phyloP scores from a whole-genome alignment of 2,888 invertebrate genomes.

The Macaria notata region DNA sequence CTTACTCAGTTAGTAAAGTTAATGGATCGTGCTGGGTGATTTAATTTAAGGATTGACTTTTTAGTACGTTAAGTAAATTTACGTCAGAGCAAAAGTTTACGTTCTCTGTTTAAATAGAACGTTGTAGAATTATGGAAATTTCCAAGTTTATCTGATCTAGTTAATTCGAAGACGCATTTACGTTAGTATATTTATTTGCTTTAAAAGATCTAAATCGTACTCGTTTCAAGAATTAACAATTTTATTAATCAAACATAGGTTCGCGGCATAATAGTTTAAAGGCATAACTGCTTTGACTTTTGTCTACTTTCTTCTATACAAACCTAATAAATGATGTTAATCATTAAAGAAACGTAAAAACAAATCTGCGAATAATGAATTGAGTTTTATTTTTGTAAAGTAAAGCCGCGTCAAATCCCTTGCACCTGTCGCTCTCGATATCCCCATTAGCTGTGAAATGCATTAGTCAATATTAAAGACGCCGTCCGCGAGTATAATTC shows the following conservation, averaged over 20 bases:
- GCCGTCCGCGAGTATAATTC: conserved; percentile 79
- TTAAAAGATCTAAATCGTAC: too few species aligned
- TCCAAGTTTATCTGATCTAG: background rate
- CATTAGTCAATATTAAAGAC: conserved; percentile 82
- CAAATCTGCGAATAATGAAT: conserved; percentile 27
- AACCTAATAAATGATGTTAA: too few species aligned
- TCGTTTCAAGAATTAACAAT: too few species aligned
- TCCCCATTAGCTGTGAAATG: conserved; percentile 77
- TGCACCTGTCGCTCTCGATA: conserved; percentile 74
- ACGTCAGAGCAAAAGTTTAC: background rate
- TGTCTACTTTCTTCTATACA: too few species aligned
- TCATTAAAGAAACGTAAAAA: background rate
- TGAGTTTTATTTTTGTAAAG: conserved; percentile 43
- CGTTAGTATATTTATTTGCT: too few species aligned
- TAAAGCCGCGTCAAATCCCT: conserved; percentile 53
- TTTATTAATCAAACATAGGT: too few species aligned
- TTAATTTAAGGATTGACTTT: conserved; percentile 15
- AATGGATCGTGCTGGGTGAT: conserved; percentile 7
- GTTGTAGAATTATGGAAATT: background rate
- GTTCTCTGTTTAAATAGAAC: background rate
- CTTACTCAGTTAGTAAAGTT: conserved; percentile 12
- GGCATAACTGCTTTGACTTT: too few species aligned
- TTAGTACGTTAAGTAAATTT: conserved; percentile 8
- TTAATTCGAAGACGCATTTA: background rate
- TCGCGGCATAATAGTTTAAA: too few species aligned